Evolutionary conservation across 1,140 invertebrate species (phyloP), one percentile per base, ranked within the genome.

Genomic region (Pogonomyrmex barbatus): DNA sequence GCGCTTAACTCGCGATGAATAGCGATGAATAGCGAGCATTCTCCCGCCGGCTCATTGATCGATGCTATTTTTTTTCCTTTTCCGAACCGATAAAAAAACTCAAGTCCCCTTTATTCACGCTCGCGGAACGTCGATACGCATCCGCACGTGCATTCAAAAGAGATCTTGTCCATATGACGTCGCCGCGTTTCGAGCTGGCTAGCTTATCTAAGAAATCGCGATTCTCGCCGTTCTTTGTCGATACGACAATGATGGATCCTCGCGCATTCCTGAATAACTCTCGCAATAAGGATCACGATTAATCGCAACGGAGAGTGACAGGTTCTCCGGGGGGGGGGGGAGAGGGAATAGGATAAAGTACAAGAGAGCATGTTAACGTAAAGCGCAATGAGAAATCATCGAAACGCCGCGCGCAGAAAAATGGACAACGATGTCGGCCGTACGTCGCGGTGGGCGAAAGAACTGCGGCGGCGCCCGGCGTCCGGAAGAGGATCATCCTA

Each of bases 401-500:
- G 87, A 91, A 87, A 90, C 91, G 90, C 88, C 85, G 84, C 88
- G 85, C 82, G 86, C 82, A 88, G 85, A 91, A 88, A 90, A 87
- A 94, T 94, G 94, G 94, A 93, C 94, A 94, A 94, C 87, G 90
- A 92, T 95, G 94, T 94, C 93, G 92, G 91, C 91, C 92, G 91
- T 92, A 94, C 92, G 93, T 94, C 93, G 94, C 93, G 94, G 94
- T 95, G 92, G 94, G 94, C 94, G 94, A 95, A 95, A 95, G 94
- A 95, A 94, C 92, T 93, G 94, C 92, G 94, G 93, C 94, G 91
- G 91, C 92, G 94, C 92, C 91, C 93, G 92, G 93, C 92, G 91
- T 93, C 92, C 88, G 87, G 82, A 91, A 88, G 84, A 91, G 87
- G 90, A 92, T 83, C 87, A 78, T 68, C 24, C 82, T 88, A 56